Percentiles rank a stretch among this genome's conserved stretches.
These are phyloP conservation scores for Sparidentex hasta DNA, from an alignment of 2,797 vertebrate genomes.

Conservation along the genomic window DNA sequence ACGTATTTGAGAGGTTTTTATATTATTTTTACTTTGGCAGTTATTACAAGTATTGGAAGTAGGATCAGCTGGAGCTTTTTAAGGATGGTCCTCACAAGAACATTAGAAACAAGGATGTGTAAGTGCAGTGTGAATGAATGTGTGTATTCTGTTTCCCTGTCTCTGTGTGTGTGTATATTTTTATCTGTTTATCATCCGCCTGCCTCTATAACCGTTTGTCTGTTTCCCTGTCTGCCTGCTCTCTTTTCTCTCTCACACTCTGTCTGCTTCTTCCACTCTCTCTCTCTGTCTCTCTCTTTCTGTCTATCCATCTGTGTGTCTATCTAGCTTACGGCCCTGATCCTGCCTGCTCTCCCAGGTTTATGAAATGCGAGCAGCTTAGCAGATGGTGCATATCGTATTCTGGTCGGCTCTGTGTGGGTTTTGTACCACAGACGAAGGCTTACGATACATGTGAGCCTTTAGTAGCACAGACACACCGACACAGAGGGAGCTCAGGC, in stretches of 20 bases:
- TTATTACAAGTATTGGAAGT: conserved; percentile 3
- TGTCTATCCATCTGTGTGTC: conserved; percentile 75
- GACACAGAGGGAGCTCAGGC: conserved; percentile 70
- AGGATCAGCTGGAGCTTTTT: not conserved
- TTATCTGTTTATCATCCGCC: conserved; percentile 62
- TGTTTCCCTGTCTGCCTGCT: conserved; percentile 34
- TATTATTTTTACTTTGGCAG: not conserved
- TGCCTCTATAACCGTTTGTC: conserved; percentile 53
- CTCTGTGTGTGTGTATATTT: conserved; percentile 17
- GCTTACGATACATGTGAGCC: conserved; percentile 81
- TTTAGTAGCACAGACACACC: conserved; percentile 73
- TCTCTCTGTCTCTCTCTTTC: conserved; percentile 30
- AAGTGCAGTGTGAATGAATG: conserved; percentile 20
- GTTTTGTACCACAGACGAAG: conserved; percentile 82
- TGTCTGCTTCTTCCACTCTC: conserved; percentile 13
- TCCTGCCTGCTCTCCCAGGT: conserved; percentile 79
- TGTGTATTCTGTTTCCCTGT: conserved; percentile 19
- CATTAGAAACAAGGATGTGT: not conserved
- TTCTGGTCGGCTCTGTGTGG: conserved; percentile 77
- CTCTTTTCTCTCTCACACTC: conserved; percentile 31
- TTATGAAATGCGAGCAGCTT: conserved; percentile 82
- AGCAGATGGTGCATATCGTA: conserved; percentile 83
- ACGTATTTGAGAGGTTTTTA: not conserved
- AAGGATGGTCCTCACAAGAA: conserved; percentile 24
- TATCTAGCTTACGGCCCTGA: conserved; percentile 77